A percentile compares a stretch with the other conserved stretches of the same genome.
Evolutionary conservation across 1,140 invertebrate species (phyloP).

Genomic region (Cydia splendana): DNA sequence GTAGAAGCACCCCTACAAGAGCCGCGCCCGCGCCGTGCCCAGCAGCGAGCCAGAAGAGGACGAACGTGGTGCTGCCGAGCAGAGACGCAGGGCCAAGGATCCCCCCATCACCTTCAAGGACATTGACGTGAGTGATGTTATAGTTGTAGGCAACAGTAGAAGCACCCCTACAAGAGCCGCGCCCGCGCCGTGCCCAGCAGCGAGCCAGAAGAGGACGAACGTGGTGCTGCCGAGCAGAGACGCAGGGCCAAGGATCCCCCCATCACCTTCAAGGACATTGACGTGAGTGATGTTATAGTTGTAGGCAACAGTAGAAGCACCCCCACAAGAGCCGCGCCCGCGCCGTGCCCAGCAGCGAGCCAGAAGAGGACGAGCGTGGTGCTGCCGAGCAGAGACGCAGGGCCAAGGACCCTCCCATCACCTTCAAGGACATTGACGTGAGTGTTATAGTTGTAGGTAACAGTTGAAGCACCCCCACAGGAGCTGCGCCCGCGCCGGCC

Average conservation of each 20-base stretch:
- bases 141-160: neutral
- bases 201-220: neutral
- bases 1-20: slow-evolving; percentile 50
- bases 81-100: slow-evolving; percentile 78
- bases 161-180: too few species aligned
- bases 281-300: slow-evolving; percentile 58
- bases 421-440: slow-evolving; percentile 89
- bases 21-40: too few species aligned
- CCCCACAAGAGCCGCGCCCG: slow-evolving; percentile 51
- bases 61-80: neutral
- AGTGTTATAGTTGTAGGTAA: slow-evolving; percentile 50
- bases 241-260: slow-evolving; percentile 85
- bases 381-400: neutral
- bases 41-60: neutral
- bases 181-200: too few species aligned
- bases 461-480: too few species aligned
- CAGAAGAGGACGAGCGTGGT: too few species aligned
- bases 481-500: too few species aligned
- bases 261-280: slow-evolving; percentile 88
- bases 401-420: slow-evolving; percentile 89
- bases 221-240: neutral
- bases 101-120: slow-evolving; percentile 92
- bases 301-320: too few species aligned
- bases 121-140: slow-evolving; percentile 83
- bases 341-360: neutral